A percentile compares a stretch with the other conserved stretches of the same genome.
These are phyloP conservation scores for Gonatopus flavifemur DNA, from an alignment of 1,140 invertebrate species.

Conservation along the genomic window DNA sequence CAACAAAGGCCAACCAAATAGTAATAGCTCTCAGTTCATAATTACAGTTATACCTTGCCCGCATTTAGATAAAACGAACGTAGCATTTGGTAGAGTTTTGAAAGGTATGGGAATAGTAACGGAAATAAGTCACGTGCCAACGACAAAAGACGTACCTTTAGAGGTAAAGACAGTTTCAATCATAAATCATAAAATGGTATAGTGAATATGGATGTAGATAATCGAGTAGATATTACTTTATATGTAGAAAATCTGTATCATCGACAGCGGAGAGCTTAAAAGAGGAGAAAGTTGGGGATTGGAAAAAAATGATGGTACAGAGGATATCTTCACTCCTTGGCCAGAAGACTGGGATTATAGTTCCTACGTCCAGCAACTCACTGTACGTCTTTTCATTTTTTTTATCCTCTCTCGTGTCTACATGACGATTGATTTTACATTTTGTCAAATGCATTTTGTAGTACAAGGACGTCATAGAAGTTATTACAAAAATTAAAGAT, in stretches of 20 bases:
- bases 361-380: slow-evolving; percentile 31
- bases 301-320: slow-evolving; percentile 68
- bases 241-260: slow-evolving; percentile 66
- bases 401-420: slow-evolving; percentile 1
- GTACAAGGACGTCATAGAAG: slow-evolving; percentile 43
- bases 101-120: slow-evolving; percentile 70
- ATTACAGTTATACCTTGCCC: slow-evolving; percentile 82
- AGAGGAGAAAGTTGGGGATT: slow-evolving; percentile 66
- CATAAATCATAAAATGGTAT: too few species aligned
- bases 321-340: slow-evolving; percentile 71
- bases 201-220: too few species aligned
- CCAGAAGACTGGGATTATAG: slow-evolving; percentile 71
- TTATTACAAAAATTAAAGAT: slow-evolving; percentile 67
- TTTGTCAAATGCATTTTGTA: slow-evolving; percentile 34
- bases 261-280: slow-evolving; percentile 73
- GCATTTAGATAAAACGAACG: slow-evolving; percentile 87
- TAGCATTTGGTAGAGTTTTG: slow-evolving; percentile 83
- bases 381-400: slow-evolving; percentile 36
- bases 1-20: slow-evolving; percentile 79
- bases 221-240: slow-evolving; percentile 9
- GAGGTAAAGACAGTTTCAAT: slow-evolving; percentile 48
- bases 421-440: neutral
- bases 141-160: slow-evolving; percentile 61
- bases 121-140: slow-evolving; percentile 66
- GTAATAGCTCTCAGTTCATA: slow-evolving; percentile 95